Evolutionary conservation across 2,888 invertebrate species (phyloP), one percentile per base, ranked within the genome.

Genomic region (Pristionchus entomophagus): DNA sequence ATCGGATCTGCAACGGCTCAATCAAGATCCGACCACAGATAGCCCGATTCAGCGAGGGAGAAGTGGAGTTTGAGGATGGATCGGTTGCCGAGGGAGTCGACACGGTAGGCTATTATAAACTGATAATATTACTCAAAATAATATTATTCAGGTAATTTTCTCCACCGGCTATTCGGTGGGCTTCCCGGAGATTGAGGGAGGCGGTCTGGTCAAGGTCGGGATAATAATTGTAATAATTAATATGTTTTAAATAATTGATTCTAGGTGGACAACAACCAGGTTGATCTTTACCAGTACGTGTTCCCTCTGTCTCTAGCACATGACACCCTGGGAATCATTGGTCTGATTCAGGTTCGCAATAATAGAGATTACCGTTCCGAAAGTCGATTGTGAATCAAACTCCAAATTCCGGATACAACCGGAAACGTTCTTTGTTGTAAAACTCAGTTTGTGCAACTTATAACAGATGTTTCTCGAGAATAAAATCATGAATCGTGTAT

Each of bases 241-340:
- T 26, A 38, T 45, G 14, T 41, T 45, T 2, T 3, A 8, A 22
- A 3, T 2, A 49, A 10, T 77, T 49, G 8, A 77, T 4, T 80
- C 51, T n/a, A 84, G 84, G 69, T 84, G 0, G 22, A n/a, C 19
- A 62, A 84, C 49, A 84, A 84, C 29, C 53, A 49, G n/a, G 93
- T 94, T 17, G 87, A 88, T 17, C 91, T 94, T 38, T 94, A 94
- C 91, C 92, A 94, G 89, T 94, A 93, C 89, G 93, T 94, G 91
- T 94, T 93, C 87, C 94, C 94, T 0, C 93, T 94, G 65, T n/a
- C n/a, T 41, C 77, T 89, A 5, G 94, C 94, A 69, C 93, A 94
- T 32, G 94, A 94, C 35, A 94, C 94, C 0, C 89, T 95, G 26
- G 94, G 94, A 51, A 91, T 95, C n/a, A 94, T 95, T 84, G 95